A percentile compares a stretch with the other conserved stretches of the same genome.
Evolutionary conservation across 2,113 vertebrate genomes (phyloP).

Genomic region (Triplophysa dalaica): DNA sequence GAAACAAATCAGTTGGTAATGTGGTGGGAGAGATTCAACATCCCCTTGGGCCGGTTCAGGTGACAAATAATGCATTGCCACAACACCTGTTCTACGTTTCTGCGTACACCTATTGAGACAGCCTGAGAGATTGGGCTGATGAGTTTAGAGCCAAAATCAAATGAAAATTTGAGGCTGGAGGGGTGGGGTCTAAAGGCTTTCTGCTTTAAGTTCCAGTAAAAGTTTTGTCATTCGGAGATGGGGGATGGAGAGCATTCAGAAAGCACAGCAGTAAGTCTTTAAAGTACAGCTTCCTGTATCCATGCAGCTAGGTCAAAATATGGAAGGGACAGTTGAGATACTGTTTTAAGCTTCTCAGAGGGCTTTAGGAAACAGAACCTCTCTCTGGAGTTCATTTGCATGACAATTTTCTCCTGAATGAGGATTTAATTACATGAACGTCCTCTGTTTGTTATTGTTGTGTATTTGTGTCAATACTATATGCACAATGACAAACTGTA

Average conservation of each 20-base stretch:
- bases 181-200: background rate
- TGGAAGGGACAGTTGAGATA: constrained; percentile 25
- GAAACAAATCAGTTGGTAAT: constrained; percentile 5
- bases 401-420: background rate
- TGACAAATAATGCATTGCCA: constrained; percentile 15
- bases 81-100: constrained; percentile 35
- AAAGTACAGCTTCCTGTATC: constrained; percentile 33
- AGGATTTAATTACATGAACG: too few relatives aligned
- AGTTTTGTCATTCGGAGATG: constrained; percentile 31
- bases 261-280: constrained; percentile 47
- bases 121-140: constrained; percentile 42
- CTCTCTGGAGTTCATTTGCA: background rate
- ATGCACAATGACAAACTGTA: too few relatives aligned
- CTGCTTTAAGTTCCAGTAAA: background rate
- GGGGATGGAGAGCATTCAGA: constrained; percentile 30
- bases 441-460: too few relatives aligned
- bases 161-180: constrained; percentile 51
- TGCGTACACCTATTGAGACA: constrained; percentile 7
- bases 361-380: constrained; percentile 1
- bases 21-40: background rate
- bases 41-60: constrained; percentile 29
- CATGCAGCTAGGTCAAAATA: constrained; percentile 28
- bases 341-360: constrained; percentile 2
- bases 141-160: constrained; percentile 54
- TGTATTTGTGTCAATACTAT: too few relatives aligned